Base-by-base conservation (phyloP, 1,140 invertebrate genomes). In the Platyscapa corneri region DNA sequence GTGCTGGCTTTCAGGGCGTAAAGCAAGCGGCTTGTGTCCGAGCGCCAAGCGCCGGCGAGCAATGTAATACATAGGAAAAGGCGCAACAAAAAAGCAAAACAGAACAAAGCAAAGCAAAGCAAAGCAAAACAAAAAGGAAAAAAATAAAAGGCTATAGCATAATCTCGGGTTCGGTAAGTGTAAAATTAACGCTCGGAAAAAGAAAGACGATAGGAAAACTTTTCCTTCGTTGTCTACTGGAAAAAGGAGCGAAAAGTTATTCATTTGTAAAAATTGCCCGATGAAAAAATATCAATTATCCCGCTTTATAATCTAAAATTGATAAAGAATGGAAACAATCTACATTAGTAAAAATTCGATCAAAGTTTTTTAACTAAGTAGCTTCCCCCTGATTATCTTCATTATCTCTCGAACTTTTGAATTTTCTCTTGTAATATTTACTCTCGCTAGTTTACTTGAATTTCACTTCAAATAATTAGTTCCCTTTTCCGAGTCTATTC, bases 121-220 rank as follows among this genome's bases (percentile, higher is more conserved):
- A n/a, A n/a, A n/a, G n/a, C n/a, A n/a, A n/a, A n/a, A n/a, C n/a
- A n/a, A n/a, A n/a, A n/a, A n/a, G n/a, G n/a, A n/a, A n/a, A n/a
- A n/a, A n/a, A n/a, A n/a, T n/a, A n/a, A 42, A 42, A 46, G 39
- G 39, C 32, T 37, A 20, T 74, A 10, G 60, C 42, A 34, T 70
- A 81, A 81, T 81, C 65, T 81, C 42, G 42, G 37, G 46, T 12
- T 18, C 2, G 27, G 46, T 3, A 12, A 46, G 20, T 27, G 16
- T 12, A 32, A 70, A 70, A 81, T 81, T 81, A 70, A 81, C 65
- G 39, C 42, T n/a, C n/a, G 23, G 37, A 14, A 80, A 80, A 80
- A 80, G 65, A 7, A 39, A 12, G 32, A 53, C 64, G 3, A 16
- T 30, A 32, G 23, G 1, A 53, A 53, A 18, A 53, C 49, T 53